Evolutionary conservation across 2,888 invertebrate genomes (phyloP), one percentile per base, ranked within the genome.

Genomic region (Odontomyia ornata): DNA sequence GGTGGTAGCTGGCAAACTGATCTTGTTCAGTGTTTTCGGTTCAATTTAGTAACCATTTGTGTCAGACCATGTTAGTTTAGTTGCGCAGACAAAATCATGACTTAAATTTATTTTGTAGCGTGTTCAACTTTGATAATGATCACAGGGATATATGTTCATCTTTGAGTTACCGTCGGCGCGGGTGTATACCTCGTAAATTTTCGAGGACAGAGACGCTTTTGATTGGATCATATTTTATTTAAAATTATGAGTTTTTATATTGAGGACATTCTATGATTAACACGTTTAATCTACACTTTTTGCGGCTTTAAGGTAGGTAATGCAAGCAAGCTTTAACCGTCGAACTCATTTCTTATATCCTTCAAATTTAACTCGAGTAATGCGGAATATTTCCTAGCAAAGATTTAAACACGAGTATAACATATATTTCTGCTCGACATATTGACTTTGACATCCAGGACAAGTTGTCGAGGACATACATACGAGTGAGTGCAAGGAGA

Each of bases 41-140:
- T 73, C 73, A 60, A 73, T 73, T 73, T 73, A 60, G 57, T 57
- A 73, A 43, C 73, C 73, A 73, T 73, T 73, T 73, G 60, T 73
- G 73, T 73, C 73, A 60, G 73, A 57, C 60, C 73, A 36, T 73
- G 73, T 73, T 73, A 36, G 30, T 73, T 72, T 36, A 23, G 36
- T 18, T 23, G 30, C 18, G 60, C 36, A 67, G 75, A 67, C 67
- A 30, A 69, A 57, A 67, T 75, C 77, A 71, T 69, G 77, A 60
- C 75, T 52, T 36, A n/a, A 75, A 60, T 57, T 75, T 47, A 62
- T 60, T 65, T 65, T 65, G 65, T 65, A 65, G 36, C 36, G 36
- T 65, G 65, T 36, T 65, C n/a, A 18, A n/a, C 9, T 65, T 13
- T 36, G 65, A 65, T 65, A 65, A n/a, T 43, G 28, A 60, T 65